phyloP scores from a whole-genome alignment of 2,888 invertebrate genomes.

The Eurytoma adleriae region DNA sequence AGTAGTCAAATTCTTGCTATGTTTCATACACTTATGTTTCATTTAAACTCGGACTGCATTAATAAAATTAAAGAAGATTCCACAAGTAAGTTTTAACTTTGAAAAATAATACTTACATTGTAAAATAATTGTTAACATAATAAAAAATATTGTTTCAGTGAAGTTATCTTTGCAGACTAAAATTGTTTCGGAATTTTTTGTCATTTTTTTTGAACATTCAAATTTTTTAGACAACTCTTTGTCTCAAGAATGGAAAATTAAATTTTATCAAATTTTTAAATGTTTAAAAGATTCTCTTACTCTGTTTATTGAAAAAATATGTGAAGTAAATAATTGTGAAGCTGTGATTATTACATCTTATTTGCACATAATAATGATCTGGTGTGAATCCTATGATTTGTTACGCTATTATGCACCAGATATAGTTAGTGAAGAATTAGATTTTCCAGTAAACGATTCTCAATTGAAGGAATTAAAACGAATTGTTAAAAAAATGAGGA shows the following conservation, averaged over 20 bases:
- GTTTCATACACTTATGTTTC: conserved; percentile 65
- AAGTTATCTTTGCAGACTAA: conserved; percentile 54
- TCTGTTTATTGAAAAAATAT: conserved; percentile 59
- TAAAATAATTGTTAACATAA: conserved; percentile 14
- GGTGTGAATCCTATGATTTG: conserved; percentile 64
- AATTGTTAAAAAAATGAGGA: conserved; percentile 60
- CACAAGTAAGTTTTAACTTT: conserved; percentile 43
- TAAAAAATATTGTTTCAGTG: conserved; percentile 31
- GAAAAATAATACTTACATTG: neutral
- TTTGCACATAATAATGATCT: conserved; percentile 62
- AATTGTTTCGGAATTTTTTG: conserved; percentile 62
- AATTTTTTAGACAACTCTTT: conserved; percentile 64
- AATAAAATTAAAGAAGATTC: conserved; percentile 40
- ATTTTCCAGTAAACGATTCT: conserved; percentile 61
- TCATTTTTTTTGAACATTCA: conserved; percentile 64
- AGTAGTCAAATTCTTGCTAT: conserved; percentile 57
- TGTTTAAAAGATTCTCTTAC: conserved; percentile 65
- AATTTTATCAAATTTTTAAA: conserved; percentile 64
- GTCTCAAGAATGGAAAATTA: conserved; percentile 59
- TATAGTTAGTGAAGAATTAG: conserved; percentile 50
- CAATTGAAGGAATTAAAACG: conserved; percentile 63
- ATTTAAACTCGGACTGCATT: conserved; percentile 65
- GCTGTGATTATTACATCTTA: conserved; percentile 49
- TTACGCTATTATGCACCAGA: conserved; percentile 65
- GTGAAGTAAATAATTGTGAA: conserved; percentile 45